A percentile compares a stretch with the other conserved stretches of the same genome.
Evolutionary conservation across 2,113 vertebrate species (phyloP).

Genomic region (Dermatemys mawii): DNA sequence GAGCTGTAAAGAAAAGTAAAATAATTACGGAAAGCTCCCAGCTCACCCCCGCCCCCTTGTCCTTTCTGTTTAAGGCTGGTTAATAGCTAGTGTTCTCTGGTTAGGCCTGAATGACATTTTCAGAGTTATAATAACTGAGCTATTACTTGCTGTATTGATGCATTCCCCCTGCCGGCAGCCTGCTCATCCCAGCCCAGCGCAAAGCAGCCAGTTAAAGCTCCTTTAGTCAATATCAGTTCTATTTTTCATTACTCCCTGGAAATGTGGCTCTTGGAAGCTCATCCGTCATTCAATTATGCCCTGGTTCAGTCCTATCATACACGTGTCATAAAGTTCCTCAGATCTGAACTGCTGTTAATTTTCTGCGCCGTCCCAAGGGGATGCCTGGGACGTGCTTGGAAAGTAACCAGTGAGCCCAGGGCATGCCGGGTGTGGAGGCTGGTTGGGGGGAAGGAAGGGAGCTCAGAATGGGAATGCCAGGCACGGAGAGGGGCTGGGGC

Average conservation of each 20-base stretch:
- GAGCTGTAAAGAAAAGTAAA: slow-evolving; percentile 39
- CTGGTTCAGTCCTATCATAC: slow-evolving; percentile 81
- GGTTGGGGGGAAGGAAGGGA: not conserved
- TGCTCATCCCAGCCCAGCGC: slow-evolving; percentile 70
- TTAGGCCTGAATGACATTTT: slow-evolving; percentile 77
- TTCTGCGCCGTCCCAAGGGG: slow-evolving; percentile 77
- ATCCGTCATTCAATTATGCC: slow-evolving; percentile 83
- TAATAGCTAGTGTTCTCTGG: slow-evolving; percentile 75
- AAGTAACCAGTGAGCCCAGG: slow-evolving; percentile 65
- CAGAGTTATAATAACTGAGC: slow-evolving; percentile 77
- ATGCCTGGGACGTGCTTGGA: slow-evolving; percentile 75
- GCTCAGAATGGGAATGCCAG: not conserved
- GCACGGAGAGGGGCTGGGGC: not conserved
- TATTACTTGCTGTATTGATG: slow-evolving; percentile 79
- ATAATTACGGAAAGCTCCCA: slow-evolving; percentile 43
- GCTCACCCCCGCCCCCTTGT: not conserved
- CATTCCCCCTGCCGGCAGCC: slow-evolving; percentile 69
- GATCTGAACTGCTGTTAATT: slow-evolving; percentile 82
- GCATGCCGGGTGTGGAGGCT: slow-evolving; percentile 67
- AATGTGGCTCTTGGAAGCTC: slow-evolving; percentile 81
- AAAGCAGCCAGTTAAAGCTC: slow-evolving; percentile 71
- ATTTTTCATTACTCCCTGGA: slow-evolving; percentile 83
- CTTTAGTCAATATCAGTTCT: slow-evolving; percentile 82
- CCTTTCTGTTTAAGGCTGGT: slow-evolving; percentile 70
- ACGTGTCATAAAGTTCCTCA: slow-evolving; percentile 82